Evolutionary conservation across 2,797 vertebrate species (phyloP).

Genomic region (Gadopsis marmoratus): DNA sequence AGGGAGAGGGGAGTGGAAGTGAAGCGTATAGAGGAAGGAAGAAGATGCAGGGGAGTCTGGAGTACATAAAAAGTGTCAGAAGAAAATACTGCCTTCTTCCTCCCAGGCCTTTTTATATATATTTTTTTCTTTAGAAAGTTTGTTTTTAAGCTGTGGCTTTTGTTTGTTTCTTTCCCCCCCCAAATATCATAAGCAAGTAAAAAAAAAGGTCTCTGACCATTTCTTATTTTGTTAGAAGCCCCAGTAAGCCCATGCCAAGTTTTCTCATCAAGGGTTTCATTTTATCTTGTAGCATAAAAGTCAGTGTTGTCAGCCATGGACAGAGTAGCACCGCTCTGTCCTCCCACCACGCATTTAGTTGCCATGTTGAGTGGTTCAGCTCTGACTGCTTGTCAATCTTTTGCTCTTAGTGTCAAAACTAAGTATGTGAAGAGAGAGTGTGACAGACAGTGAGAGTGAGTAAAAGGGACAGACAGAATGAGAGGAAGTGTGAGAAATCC

Average conservation of each 20-base stretch:
- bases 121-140: constrained; percentile 20
- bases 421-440: constrained; percentile 41
- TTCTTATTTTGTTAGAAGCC: constrained; percentile 16
- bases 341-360: constrained; percentile 67
- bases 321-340: constrained; percentile 29
- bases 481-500: constrained; percentile 45
- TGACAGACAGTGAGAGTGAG: constrained; percentile 49
- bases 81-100: constrained; percentile 65
- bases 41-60: constrained; percentile 69
- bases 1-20: constrained; percentile 69
- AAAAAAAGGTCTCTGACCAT: background rate
- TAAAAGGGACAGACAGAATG: constrained; percentile 47
- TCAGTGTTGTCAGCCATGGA: constrained; percentile 48
- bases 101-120: constrained; percentile 31
- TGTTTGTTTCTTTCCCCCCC: background rate
- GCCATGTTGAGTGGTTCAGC: constrained; percentile 60
- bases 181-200: constrained; percentile 16
- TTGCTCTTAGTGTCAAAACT: constrained; percentile 57
- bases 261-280: constrained; percentile 31
- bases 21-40: constrained; percentile 69
- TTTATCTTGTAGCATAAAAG: constrained; percentile 36
- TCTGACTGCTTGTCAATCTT: constrained; percentile 72
- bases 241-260: constrained; percentile 12
- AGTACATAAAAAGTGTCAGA: constrained; percentile 75
- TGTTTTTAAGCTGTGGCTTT: constrained; percentile 39